These are phyloP conservation scores for Myzus persicae DNA, from an alignment of 1,140 invertebrate genomes.

Conservation along the genomic window DNA sequence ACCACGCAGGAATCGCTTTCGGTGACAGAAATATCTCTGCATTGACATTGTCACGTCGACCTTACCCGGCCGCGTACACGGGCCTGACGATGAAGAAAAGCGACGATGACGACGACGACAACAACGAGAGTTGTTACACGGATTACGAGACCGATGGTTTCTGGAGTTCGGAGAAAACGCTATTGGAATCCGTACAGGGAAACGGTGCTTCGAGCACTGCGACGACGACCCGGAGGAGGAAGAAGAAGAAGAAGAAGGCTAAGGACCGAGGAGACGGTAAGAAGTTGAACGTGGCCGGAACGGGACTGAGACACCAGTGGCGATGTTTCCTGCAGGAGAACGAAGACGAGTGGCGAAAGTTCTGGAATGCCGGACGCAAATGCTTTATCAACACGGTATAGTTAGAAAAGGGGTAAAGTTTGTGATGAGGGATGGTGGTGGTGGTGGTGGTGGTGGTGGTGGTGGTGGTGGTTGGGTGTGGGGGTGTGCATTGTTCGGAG, in stretches of 20 bases:
- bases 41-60: neutral
- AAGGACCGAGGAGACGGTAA: neutral
- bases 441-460: no score
- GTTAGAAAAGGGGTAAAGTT: neutral
- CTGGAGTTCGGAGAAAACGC: slow-evolving; percentile 60
- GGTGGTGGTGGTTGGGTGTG: no score
- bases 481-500: neutral
- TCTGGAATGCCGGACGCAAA: neutral
- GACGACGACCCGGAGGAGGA: neutral
- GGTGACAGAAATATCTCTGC: neutral
- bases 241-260: slow-evolving; percentile 31
- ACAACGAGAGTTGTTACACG: slow-evolving; percentile 42
- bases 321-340: slow-evolving; percentile 49
- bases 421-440: no score
- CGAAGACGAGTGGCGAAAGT: slow-evolving; percentile 11
- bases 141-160: slow-evolving; percentile 60
- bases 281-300: neutral
- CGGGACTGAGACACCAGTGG: slow-evolving; percentile 43
- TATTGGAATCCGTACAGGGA: slow-evolving; percentile 17
- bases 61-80: neutral
- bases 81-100: slow-evolving; percentile 35
- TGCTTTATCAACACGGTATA: slow-evolving; percentile 40
- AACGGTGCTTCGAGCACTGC: neutral
- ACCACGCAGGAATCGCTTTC: neutral
- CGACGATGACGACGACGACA: neutral